Conservation (phyloP, 2,797 vertebrate genomes). For the Rhyacichthys aspro region DNA sequence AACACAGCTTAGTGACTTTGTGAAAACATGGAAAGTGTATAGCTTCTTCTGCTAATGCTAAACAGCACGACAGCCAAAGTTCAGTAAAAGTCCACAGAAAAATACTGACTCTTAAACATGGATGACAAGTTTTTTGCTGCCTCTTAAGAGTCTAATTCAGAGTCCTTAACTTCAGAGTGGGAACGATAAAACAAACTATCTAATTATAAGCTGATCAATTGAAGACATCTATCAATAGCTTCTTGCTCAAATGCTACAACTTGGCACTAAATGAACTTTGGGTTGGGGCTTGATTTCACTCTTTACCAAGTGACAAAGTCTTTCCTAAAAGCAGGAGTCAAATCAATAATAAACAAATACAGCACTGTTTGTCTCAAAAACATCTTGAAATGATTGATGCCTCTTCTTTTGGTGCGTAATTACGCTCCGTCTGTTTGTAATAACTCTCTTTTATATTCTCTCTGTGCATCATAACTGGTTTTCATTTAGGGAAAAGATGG, state of each 20-base stretch:
- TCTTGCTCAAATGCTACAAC: not conserved
- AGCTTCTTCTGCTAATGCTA: no score
- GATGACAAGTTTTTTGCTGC: no score
- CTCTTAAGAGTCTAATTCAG: no score
- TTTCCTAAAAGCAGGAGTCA: not conserved
- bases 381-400: constrained; percentile 35
- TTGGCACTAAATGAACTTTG: not conserved
- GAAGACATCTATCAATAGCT: not conserved
- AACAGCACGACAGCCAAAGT: no score
- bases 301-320: not conserved
- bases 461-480: constrained; percentile 57
- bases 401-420: constrained; percentile 50
- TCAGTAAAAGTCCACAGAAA: no score
- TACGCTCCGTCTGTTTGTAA: constrained; percentile 51
- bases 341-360: not conserved
- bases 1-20: no score
- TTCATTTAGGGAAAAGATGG: constrained; percentile 70
- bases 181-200: not conserved
- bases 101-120: no score
- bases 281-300: not conserved
- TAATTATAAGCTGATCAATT: not conserved
- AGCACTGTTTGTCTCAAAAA: constrained; percentile 2
- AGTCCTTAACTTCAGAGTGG: not conserved
- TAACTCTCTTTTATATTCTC: constrained; percentile 47
- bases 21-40: no score